phyloP scores from a whole-genome alignment of 1,140 invertebrate genomes.

The Parasteatoda tepidariorum region DNA sequence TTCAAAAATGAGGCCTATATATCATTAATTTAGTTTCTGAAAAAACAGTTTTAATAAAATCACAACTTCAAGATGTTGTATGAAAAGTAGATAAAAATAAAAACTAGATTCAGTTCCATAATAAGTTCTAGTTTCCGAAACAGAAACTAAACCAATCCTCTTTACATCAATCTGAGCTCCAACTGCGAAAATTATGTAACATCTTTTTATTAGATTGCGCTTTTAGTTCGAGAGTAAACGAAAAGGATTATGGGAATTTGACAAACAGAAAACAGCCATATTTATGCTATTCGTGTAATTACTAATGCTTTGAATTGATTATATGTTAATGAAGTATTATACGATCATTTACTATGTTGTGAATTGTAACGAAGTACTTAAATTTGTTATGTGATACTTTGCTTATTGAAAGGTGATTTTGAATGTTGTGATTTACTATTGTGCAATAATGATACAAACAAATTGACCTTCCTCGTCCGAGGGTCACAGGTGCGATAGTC shows the following conservation, averaged over 20 bases:
- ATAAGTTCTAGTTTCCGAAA: too few species aligned
- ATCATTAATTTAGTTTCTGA: too few species aligned
- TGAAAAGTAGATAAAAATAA: too few species aligned
- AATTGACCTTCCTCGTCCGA: constrained; percentile 60
- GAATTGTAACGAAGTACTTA: constrained; percentile 1
- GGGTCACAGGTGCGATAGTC: constrained; percentile 60
- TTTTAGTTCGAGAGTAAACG: constrained; percentile 57
- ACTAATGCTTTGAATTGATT: constrained; percentile 51
- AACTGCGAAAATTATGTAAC: constrained; percentile 53
- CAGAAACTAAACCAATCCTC: too few species aligned
- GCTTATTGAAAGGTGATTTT: not conserved
- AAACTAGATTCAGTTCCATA: too few species aligned
- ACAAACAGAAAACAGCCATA: constrained; percentile 46
- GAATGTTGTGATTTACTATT: constrained; percentile 19
- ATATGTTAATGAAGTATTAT: constrained; percentile 40
- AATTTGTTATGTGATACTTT: not conserved
- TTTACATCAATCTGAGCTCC: constrained; percentile 36
- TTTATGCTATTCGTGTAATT: constrained; percentile 56
- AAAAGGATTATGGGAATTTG: constrained; percentile 42
- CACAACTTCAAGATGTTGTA: too few species aligned
- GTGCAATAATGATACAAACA: constrained; percentile 55
- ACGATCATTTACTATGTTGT: constrained; percentile 14
- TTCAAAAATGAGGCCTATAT: too few species aligned
- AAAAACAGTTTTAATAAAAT: too few species aligned
- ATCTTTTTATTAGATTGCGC: constrained; percentile 12